Evolutionary conservation across 2,113 vertebrate genomes (phyloP).

Genomic region (Rhadina sibilatrix): DNA sequence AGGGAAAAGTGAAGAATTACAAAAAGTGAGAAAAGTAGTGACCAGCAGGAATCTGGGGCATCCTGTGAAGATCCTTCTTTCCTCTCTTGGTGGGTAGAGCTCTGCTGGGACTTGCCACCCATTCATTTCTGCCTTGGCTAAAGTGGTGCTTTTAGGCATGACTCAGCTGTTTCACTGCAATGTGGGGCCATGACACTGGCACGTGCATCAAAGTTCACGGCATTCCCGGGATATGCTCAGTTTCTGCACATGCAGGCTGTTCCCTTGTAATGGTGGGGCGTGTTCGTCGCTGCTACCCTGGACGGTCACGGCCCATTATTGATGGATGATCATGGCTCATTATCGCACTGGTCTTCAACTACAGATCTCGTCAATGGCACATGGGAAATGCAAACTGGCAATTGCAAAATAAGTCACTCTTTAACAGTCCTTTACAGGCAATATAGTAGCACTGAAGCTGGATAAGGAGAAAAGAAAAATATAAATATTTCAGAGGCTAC

Average conservation of each 20-base stretch:
- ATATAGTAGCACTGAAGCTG: neutral
- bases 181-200: too few species aligned
- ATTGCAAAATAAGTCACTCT: neutral
- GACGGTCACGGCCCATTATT: too few species aligned
- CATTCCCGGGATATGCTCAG: too few species aligned
- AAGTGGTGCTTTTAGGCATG: neutral
- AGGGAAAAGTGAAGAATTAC: neutral
- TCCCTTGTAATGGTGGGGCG: too few species aligned
- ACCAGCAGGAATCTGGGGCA: neutral
- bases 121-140: neutral
- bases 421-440: neutral
- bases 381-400: neutral
- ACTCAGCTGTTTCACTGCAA: too few species aligned
- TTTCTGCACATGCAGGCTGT: neutral
- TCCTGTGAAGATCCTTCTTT: neutral
- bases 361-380: neutral
- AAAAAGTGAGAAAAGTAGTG: neutral
- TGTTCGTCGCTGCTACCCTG: neutral
- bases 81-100: neutral
- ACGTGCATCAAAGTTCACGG: fast-evolving
- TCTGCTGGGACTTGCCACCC: neutral
- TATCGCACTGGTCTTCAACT: neutral
- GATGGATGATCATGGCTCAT: neutral
- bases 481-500: neutral
- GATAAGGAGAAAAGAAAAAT: neutral